Percentiles rank a stretch among this genome's conserved stretches.
phyloP scores from a whole-genome alignment of 2,797 vertebrate genomes.

The Sebastes diploproa region DNA sequence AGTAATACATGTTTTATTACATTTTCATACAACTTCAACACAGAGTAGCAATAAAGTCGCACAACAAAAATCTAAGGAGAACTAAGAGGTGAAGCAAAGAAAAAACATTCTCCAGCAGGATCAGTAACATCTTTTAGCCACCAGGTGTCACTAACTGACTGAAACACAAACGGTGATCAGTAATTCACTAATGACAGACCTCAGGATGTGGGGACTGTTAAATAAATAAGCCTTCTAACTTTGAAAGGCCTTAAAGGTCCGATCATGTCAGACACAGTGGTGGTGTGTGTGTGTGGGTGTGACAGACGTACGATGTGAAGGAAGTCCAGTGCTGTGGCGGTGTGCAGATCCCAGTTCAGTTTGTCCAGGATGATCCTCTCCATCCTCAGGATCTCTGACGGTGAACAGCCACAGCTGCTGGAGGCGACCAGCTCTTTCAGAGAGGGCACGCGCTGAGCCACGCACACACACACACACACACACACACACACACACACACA shows the following conservation, averaged over 20 bases:
- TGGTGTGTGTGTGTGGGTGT: neutral
- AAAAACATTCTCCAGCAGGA: neutral
- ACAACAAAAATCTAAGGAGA: too few relatives aligned
- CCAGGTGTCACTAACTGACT: neutral
- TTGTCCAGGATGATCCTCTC: constrained; percentile 97
- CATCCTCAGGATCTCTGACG: constrained; percentile 96
- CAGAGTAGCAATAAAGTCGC: neutral
- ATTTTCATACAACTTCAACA: neutral
- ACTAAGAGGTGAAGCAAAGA: neutral
- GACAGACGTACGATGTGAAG: constrained; percentile 90
- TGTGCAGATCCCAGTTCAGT: constrained; percentile 96
- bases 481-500: neutral
- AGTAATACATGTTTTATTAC: neutral
- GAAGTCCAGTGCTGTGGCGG: constrained; percentile 94
- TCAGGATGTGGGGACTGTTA: too few relatives aligned
- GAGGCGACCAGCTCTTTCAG: constrained; percentile 89
- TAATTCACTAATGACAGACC: too few relatives aligned
- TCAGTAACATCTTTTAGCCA: neutral
- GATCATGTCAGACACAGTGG: neutral
- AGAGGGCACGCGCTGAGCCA: constrained; percentile 88
- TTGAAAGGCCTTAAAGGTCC: neutral
- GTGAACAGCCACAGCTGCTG: constrained; percentile 94
- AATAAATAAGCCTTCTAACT: neutral
- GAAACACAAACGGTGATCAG: too few relatives aligned
- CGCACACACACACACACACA: constrained; percentile 8